A percentile compares a stretch with the other conserved stretches of the same genome.
These are phyloP conservation scores for Periparus ater DNA, from an alignment of 2,797 vertebrate species.

Conservation along the genomic window DNA sequence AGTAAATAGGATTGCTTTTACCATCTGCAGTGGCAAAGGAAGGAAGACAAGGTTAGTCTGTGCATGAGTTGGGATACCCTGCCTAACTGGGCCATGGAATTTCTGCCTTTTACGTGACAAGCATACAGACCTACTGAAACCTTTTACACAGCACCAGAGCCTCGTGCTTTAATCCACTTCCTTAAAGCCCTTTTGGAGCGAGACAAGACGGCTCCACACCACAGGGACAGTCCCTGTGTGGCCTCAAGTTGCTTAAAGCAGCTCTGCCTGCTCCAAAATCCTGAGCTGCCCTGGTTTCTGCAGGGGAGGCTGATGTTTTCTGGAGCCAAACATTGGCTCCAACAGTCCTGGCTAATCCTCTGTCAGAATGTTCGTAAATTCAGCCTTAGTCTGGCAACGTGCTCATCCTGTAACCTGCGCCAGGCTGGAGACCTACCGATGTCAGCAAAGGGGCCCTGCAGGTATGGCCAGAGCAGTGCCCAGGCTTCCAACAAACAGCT, in stretches of 20 bases:
- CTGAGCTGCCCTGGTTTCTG: background rate
- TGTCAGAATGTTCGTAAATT: background rate
- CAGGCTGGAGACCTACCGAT: background rate
- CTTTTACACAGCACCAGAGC: background rate
- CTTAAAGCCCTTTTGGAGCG: background rate
- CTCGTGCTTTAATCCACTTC: background rate
- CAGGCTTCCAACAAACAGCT: background rate
- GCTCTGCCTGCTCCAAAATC: background rate
- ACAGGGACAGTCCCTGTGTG: background rate
- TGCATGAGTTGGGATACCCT: background rate
- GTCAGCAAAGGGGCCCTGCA: background rate
- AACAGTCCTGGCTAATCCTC: background rate
- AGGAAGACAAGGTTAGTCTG: background rate
- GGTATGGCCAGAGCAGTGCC: background rate
- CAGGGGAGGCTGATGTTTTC: background rate
- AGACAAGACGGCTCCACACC: background rate
- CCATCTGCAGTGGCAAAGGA: background rate
- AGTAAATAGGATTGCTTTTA: background rate
- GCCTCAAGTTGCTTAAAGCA: background rate
- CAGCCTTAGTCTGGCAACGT: background rate
- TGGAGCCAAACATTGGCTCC: background rate
- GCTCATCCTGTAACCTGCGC: background rate
- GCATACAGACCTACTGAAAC: background rate
- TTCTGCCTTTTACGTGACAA: fast-evolving
- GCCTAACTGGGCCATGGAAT: background rate